A percentile compares a stretch with the other conserved stretches of the same genome.
Evolutionary conservation across 2,888 invertebrate genomes (phyloP).

Genomic region (Mythimna vitellina): DNA sequence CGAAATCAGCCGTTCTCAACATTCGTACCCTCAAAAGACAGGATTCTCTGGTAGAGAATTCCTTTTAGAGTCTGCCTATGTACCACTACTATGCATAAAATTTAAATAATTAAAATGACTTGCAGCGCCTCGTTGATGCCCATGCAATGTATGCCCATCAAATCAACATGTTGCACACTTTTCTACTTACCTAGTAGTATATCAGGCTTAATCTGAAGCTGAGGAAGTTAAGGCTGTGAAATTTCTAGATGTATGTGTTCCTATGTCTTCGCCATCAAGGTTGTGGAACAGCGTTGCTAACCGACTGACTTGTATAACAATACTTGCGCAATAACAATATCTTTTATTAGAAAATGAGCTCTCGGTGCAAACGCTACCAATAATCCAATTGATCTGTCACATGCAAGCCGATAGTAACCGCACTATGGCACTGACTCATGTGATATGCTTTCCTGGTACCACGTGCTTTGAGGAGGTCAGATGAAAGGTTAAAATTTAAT

Average conservation of each 20-base stretch:
- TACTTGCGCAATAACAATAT: slow-evolving; percentile 46
- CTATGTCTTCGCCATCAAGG: neutral
- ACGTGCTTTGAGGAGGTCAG: slow-evolving; percentile 5
- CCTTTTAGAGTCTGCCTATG: too few species aligned
- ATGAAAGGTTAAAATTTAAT: slow-evolving; percentile 1
- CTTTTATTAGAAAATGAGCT: slow-evolving; percentile 62
- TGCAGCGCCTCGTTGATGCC: neutral
- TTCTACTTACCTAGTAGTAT: neutral
- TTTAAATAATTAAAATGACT: too few species aligned
- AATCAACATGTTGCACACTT: neutral
- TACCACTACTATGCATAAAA: too few species aligned
- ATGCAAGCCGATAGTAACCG: slow-evolving; percentile 41
- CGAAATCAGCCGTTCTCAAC: too few species aligned
- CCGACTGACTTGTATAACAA: slow-evolving; percentile 27
- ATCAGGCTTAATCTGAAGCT: neutral
- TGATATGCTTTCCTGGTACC: slow-evolving; percentile 31
- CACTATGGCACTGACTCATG: slow-evolving; percentile 10
- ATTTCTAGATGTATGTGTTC: neutral
- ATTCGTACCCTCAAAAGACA: too few species aligned
- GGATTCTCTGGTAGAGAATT: too few species aligned
- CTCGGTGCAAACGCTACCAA: slow-evolving; percentile 50
- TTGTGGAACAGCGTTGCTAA: slow-evolving; percentile 13
- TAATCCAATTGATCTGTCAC: slow-evolving; percentile 53
- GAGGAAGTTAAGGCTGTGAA: neutral
- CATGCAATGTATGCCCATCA: neutral